These are phyloP conservation scores for Hermaeophaga mercurialis DNA, from an alignment of 2,888 invertebrate species.

Conservation along the genomic window DNA sequence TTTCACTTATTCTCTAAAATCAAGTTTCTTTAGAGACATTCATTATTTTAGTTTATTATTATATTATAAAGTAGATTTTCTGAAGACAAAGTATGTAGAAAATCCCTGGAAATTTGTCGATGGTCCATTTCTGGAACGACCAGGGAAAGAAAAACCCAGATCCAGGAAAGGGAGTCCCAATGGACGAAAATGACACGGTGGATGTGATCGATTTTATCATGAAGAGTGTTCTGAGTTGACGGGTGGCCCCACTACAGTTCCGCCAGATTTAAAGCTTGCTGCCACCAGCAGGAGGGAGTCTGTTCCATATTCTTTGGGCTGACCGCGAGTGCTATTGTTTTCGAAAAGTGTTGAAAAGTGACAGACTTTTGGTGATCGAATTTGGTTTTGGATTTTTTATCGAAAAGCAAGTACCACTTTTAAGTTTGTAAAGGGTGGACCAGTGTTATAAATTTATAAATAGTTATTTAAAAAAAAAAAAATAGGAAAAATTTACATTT, in stretches of 20 bases:
- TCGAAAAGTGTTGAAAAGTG: not conserved
- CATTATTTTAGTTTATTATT: too few species aligned
- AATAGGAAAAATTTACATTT: too few species aligned
- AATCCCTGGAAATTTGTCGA: too few species aligned
- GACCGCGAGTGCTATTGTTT: slow-evolving; percentile 14
- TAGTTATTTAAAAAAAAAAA: too few species aligned
- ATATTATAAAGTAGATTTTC: too few species aligned
- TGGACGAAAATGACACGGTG: slow-evolving; percentile 18
- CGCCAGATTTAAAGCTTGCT: slow-evolving; percentile 41
- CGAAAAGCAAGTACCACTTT: too few species aligned
- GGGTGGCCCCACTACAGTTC: slow-evolving; percentile 35
- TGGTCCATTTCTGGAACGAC: too few species aligned
- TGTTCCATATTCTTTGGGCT: slow-evolving; percentile 33
- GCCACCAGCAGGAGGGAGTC: slow-evolving; percentile 34
- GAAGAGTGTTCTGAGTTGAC: slow-evolving; percentile 27
- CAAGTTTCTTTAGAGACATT: too few species aligned
- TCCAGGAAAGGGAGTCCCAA: slow-evolving; percentile 29
- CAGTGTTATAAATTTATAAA: too few species aligned
- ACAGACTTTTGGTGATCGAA: not conserved
- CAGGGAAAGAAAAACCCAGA: slow-evolving; percentile 3
- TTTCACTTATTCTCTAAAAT: too few species aligned
- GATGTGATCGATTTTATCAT: slow-evolving; percentile 41
- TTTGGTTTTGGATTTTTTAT: not conserved
- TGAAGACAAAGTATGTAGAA: too few species aligned
- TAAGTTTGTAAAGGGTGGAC: too few species aligned